Evolutionary conservation across 2,888 invertebrate species (phyloP).

Genomic region (Sinohyriopsis cumingii): DNA sequence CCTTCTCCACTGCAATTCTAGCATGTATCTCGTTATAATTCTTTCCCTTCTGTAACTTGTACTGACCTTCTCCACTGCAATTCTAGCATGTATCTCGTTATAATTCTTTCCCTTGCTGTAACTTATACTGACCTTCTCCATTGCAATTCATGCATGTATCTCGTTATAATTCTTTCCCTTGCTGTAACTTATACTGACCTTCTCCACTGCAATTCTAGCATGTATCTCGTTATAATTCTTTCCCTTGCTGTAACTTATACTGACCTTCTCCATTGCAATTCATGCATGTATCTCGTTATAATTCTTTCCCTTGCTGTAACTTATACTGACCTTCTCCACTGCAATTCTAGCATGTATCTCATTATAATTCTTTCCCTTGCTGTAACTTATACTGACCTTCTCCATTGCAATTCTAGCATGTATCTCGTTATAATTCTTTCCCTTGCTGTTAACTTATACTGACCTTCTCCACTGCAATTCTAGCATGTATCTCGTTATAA

Average conservation of each 20-base stretch:
- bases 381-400: constrained; percentile 75
- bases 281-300: constrained; percentile 99
- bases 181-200: constrained; percentile 71
- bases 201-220: constrained; percentile 96
- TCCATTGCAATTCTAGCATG: constrained; percentile 98
- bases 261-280: constrained; percentile 91
- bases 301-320: too few species aligned
- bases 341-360: constrained; percentile 99
- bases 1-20: constrained; percentile 94
- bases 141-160: constrained; percentile 96
- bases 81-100: constrained; percentile 98
- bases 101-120: too few species aligned
- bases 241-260: too few species aligned
- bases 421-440: too few species aligned
- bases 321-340: constrained; percentile 82
- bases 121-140: constrained; percentile 82
- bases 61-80: constrained; percentile 89
- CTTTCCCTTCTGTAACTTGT: too few species aligned
- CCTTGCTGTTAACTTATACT: constrained; percentile 11
- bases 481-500: constrained; percentile 99
- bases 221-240: constrained; percentile 99
- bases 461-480: constrained; percentile 93
- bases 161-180: too few species aligned
- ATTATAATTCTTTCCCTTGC: too few species aligned
- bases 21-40: constrained; percentile 99